Evolutionary conservation across 64 coral and sea anemone genomes (phyloP), one percentile per base, ranked within the genome.

Genomic region (Pocillopora verrucosa): DNA sequence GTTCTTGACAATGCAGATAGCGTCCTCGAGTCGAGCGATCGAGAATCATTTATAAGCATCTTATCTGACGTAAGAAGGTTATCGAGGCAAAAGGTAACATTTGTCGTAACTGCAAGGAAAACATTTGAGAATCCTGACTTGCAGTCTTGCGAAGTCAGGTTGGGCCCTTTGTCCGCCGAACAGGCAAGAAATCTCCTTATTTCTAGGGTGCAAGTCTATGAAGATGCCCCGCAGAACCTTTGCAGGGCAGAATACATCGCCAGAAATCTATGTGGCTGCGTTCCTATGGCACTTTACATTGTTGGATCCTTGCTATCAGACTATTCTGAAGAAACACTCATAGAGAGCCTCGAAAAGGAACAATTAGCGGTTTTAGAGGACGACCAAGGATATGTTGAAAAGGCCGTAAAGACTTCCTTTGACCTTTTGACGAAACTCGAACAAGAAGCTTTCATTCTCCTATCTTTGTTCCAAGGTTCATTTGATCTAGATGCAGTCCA

Each of bases 281-380:
- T 73, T 24, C 92, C 92, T 69, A 74, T 94, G 34, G 88, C 73
- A 14, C 88, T 94, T 17, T 79, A 80, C 41, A 94, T 94, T 56
- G 61, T 88, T 15, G 79, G 92, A 4, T 72, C 92, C 35, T 59
- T 89, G 17, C 65, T 93, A 22, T 65, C 57, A 58, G 76, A 87
- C 59, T 88, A 60, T 77, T 61, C 10, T 13, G 56, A 74, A 37
- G 22, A 80, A 20, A 64, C 5, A 16, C 45, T 93, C 16, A 65
- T 88, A 26, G 11, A 76, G 7, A 16, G 65, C 34, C 86, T 93
- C 34, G 61, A 82, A n/a, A 19, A 61, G 4, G 38, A 88, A 16
- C 91, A 86, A 15, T 82, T 87, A 79, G 35, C 60, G 4, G 22
- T 63, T 14, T 70, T 93, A 16, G 68, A 84, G 22, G 77, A 89